Conservation (phyloP, 2,888 invertebrate species). For the Steinernema carpocapsae region DNA sequence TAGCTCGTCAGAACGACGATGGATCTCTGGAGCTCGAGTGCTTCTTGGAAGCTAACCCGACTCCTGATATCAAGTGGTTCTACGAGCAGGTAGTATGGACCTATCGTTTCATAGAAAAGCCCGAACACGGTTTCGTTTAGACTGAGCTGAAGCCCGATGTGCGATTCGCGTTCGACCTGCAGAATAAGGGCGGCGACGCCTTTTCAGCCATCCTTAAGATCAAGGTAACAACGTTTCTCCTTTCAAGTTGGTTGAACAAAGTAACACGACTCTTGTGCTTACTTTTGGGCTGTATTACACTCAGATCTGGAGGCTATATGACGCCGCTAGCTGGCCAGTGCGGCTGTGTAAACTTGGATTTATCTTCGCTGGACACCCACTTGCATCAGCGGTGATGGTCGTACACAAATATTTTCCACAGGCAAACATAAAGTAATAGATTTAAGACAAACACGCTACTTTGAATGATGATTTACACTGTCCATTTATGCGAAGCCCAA, state of each 20-base stretch:
- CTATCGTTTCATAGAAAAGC: not conserved
- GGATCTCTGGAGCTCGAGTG: conserved; percentile 69
- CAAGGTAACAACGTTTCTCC: conserved; percentile 56
- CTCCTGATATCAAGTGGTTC: conserved; percentile 69
- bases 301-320: not conserved
- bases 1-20: conserved; percentile 69
- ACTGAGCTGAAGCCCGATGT: conserved; percentile 63
- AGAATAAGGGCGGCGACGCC: conserved; percentile 66
- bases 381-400: not conserved
- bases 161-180: conserved; percentile 63
- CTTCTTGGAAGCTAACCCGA: conserved; percentile 68
- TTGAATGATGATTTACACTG: not conserved
- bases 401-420: not conserved
- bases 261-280: not conserved
- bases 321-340: not conserved
- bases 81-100: conserved; percentile 62
- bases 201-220: conserved; percentile 69
- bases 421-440: not conserved
- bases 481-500: not conserved
- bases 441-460: not conserved
- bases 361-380: conserved; percentile 21
- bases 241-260: not conserved
- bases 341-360: not conserved
- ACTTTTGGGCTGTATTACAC: conserved; percentile 12
- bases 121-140: conserved; percentile 51